phyloP scores from a whole-genome alignment of 1,140 invertebrate species.

The Drosophila biarmipes region DNA sequence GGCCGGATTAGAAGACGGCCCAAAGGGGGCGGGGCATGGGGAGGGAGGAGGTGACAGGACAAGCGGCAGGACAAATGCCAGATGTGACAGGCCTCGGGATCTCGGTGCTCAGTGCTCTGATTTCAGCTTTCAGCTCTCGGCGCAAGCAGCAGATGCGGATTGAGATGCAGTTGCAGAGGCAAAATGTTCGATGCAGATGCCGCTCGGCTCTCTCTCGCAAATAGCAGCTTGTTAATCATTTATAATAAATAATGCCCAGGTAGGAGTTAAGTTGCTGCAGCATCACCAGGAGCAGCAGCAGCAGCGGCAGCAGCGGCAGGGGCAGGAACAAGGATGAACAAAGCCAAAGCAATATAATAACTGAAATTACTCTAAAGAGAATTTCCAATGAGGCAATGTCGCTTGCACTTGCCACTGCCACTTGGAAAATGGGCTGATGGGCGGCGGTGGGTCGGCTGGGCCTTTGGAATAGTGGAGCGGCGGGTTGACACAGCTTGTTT shows the following conservation, averaged over 20 bases:
- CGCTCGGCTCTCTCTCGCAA: slow-evolving; percentile 16
- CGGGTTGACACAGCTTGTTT: slow-evolving; percentile 53
- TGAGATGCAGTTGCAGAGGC: slow-evolving; percentile 3
- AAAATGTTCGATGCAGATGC: slow-evolving; percentile 27
- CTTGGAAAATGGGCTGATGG: not conserved
- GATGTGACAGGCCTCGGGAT: slow-evolving; percentile 28
- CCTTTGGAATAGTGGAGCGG: not conserved
- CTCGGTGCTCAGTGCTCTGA: too few relatives aligned
- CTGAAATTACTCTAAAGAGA: slow-evolving; percentile 81
- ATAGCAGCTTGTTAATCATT: slow-evolving; percentile 77
- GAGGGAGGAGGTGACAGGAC: slow-evolving; percentile 14
- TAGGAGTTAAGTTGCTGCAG: slow-evolving; percentile 65
- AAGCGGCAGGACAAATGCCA: slow-evolving; percentile 42
- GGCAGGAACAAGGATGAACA: slow-evolving; percentile 52
- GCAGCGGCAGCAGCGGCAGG: slow-evolving; percentile 3
- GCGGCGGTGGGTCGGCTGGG: not conserved
- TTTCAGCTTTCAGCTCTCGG: too few relatives aligned
- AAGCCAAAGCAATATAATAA: slow-evolving; percentile 81
- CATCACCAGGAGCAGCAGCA: slow-evolving; percentile 23
- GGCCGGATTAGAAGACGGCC: slow-evolving; percentile 45
- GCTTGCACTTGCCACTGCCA: slow-evolving; percentile 44
- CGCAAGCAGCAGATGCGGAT: not conserved
- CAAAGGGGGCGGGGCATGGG: not conserved
- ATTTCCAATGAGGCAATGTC: slow-evolving; percentile 71
- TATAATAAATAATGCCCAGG: slow-evolving; percentile 79